These are phyloP conservation scores for Chrysolina haemoptera DNA, from an alignment of 2,888 invertebrate species.

Conservation along the genomic window DNA sequence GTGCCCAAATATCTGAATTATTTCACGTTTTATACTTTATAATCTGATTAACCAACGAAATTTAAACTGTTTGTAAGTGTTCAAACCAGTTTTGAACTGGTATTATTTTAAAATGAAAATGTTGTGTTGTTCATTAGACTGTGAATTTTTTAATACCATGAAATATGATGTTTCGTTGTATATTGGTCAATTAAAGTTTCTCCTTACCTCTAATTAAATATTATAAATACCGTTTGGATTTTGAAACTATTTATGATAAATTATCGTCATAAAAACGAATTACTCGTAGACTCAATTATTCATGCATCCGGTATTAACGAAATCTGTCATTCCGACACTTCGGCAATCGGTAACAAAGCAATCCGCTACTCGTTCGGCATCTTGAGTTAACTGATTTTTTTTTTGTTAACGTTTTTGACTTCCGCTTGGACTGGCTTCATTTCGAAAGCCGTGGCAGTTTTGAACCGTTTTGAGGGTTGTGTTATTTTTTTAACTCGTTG, in stretches of 20 bases:
- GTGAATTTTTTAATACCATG: constrained; percentile 53
- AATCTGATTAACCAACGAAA: constrained; percentile 56
- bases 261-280: constrained; percentile 35
- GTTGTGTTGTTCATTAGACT: constrained; percentile 53
- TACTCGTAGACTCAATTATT: constrained; percentile 28
- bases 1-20: constrained; percentile 45
- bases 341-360: not conserved
- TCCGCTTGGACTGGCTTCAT: too few species aligned
- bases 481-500: too few species aligned
- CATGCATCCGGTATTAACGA: constrained; percentile 24
- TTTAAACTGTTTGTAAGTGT: constrained; percentile 52
- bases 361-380: not conserved
- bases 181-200: constrained; percentile 48
- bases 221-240: constrained; percentile 42
- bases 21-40: constrained; percentile 50
- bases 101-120: constrained; percentile 54
- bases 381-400: too few species aligned
- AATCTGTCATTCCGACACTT: not conserved
- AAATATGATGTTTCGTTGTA: constrained; percentile 45
- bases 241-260: constrained; percentile 39
- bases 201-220: constrained; percentile 49
- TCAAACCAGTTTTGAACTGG: constrained; percentile 56
- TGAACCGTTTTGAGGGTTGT: too few species aligned
- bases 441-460: too few species aligned
- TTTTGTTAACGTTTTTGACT: too few species aligned